Percentiles rank a stretch among this genome's conserved stretches.
Evolutionary conservation across 2,113 vertebrate genomes (phyloP).

Genomic region (Macheiramphus alcinus): DNA sequence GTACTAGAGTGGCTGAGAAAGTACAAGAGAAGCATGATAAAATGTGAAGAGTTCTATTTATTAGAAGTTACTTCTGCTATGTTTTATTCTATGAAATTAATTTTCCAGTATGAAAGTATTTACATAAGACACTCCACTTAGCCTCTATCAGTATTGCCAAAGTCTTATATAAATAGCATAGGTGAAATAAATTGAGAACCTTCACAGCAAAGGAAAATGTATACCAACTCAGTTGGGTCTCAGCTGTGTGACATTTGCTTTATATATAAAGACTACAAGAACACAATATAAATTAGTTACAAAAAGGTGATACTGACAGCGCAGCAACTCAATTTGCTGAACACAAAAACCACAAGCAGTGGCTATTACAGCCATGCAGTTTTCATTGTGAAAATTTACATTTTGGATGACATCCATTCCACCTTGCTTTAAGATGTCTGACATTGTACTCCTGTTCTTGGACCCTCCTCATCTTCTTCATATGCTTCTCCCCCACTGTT

Average conservation of each 20-base stretch:
- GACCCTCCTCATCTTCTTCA: slow-evolving; percentile 84
- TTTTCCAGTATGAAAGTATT: slow-evolving; percentile 68
- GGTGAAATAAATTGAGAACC: slow-evolving; percentile 30
- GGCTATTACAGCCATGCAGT: slow-evolving; percentile 57
- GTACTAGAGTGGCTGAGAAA: not conserved
- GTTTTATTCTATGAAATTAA: slow-evolving; percentile 55
- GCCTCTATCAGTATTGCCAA: slow-evolving; percentile 26
- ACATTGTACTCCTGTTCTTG: slow-evolving; percentile 86
- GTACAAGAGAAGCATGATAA: not conserved
- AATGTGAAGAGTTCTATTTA: slow-evolving; percentile 40
- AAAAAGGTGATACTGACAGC: slow-evolving; percentile 61
- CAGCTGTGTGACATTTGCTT: slow-evolving; percentile 6
- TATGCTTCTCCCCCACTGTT: slow-evolving; percentile 78
- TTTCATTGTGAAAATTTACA: slow-evolving; percentile 70
- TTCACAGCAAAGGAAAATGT: slow-evolving; percentile 46
- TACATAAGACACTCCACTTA: slow-evolving; percentile 57
- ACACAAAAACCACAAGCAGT: slow-evolving; percentile 57
- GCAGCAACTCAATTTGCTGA: slow-evolving; percentile 66
- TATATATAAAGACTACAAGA: slow-evolving; percentile 63
- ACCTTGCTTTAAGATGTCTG: slow-evolving; percentile 79
- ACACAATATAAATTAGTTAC: slow-evolving; percentile 69
- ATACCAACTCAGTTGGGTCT: slow-evolving; percentile 13
- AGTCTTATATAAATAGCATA: slow-evolving; percentile 49
- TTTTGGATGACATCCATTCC: not conserved
- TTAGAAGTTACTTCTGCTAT: slow-evolving; percentile 45